Evolutionary conservation across 2,797 vertebrate species (phyloP).

Genomic region (Galagoides demidoff): DNA sequence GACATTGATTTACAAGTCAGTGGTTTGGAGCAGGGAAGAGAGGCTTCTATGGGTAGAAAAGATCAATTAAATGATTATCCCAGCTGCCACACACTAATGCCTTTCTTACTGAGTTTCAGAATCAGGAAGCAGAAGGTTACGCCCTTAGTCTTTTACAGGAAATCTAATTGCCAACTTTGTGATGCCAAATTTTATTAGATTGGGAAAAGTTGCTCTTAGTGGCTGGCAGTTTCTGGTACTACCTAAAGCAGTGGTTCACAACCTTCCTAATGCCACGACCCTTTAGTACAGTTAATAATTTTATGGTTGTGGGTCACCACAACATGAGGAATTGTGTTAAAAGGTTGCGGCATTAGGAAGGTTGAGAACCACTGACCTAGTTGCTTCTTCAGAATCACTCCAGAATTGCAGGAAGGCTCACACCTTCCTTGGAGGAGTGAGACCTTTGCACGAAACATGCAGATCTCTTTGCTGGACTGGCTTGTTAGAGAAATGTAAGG

Average conservation of each 20-base stretch:
- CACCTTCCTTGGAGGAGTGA: neutral
- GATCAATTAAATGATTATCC: conserved; percentile 81
- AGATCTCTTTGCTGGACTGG: neutral
- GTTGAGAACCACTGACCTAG: too few species aligned
- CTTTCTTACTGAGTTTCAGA: conserved; percentile 77
- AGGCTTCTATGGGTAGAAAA: conserved; percentile 77
- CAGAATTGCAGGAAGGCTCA: neutral
- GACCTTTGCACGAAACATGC: neutral
- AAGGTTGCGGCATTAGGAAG: too few species aligned
- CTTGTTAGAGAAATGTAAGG: neutral
- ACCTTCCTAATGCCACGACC: too few species aligned
- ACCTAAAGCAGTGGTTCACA: neutral
- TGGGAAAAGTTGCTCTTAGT: conserved; percentile 52
- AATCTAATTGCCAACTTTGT: conserved; percentile 49
- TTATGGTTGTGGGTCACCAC: too few species aligned
- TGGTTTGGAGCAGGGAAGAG: conserved; percentile 42
- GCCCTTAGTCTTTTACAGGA: conserved; percentile 73
- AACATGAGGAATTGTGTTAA: too few species aligned
- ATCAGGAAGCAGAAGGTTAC: conserved; percentile 70
- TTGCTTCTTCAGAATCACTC: neutral
- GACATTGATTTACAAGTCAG: conserved; percentile 79
- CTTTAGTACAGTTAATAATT: too few species aligned
- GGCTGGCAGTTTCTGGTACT: neutral
- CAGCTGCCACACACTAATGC: conserved; percentile 78
- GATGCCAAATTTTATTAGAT: conserved; percentile 63